phyloP scores from a whole-genome alignment of 2,888 invertebrate species.

The Netelia melanura region DNA sequence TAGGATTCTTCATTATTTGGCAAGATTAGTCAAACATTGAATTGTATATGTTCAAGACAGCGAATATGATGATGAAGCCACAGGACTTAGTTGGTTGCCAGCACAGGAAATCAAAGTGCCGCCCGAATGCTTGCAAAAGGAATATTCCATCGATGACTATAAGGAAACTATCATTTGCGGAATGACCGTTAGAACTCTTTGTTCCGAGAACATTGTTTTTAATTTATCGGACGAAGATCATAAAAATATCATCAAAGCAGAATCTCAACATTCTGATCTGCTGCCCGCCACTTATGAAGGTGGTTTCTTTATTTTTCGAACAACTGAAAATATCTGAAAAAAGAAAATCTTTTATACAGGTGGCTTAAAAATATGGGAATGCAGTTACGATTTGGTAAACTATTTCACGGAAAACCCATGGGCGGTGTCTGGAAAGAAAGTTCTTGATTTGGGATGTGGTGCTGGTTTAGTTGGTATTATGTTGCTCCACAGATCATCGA shows the following conservation, averaged over 20 bases:
- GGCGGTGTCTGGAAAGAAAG: constrained; percentile 86
- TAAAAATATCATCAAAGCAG: constrained; percentile 86
- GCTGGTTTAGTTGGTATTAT: constrained; percentile 95
- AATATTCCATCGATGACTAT: constrained; percentile 66
- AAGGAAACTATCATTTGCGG: constrained; percentile 27
- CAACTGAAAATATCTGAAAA: not conserved
- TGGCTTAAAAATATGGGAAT: constrained; percentile 98
- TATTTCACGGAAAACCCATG: constrained; percentile 86
- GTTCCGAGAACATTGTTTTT: constrained; percentile 74
- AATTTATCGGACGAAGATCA: constrained; percentile 81
- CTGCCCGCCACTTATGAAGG: constrained; percentile 93
- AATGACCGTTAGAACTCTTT: constrained; percentile 73
- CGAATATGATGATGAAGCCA: constrained; percentile 27
- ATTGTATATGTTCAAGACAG: constrained; percentile 34
- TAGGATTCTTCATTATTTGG: constrained; percentile 39
- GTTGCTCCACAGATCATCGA: constrained; percentile 87
- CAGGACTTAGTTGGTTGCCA: constrained; percentile 76
- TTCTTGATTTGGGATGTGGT: constrained; percentile 97
- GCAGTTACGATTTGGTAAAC: constrained; percentile 92
- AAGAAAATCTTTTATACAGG: constrained; percentile 86
- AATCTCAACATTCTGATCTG: constrained; percentile 90
- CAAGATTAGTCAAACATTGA: constrained; percentile 44
- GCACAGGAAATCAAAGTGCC: constrained; percentile 75
- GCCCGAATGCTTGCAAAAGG: constrained; percentile 70
- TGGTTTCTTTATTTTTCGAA: constrained; percentile 76